phyloP scores from a whole-genome alignment of 2,888 invertebrate species.

The Periphyllus acericola region DNA sequence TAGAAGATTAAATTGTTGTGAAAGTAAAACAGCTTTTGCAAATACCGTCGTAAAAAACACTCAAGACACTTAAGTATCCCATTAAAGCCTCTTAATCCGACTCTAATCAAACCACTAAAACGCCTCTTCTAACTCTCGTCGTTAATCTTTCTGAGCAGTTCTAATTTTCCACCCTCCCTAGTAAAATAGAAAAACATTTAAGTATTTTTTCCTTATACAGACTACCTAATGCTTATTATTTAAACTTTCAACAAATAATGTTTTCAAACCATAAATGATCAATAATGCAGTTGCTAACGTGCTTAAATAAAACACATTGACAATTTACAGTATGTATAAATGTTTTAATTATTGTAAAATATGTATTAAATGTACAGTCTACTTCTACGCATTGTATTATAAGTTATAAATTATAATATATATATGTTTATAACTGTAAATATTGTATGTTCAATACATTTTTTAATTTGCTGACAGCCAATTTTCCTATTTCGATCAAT shows the following conservation, averaged over 20 bases:
- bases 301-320: no score
- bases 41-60: background rate
- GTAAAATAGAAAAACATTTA: background rate
- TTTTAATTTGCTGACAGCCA: no score
- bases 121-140: background rate
- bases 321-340: no score
- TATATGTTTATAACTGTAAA: no score
- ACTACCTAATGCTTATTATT: background rate
- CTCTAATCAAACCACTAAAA: constrained; percentile 6
- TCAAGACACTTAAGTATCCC: background rate
- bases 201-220: background rate
- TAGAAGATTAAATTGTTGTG: background rate
- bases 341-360: no score
- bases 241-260: no score
- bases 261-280: background rate
- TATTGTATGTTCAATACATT: no score
- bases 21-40: background rate
- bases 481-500: no score
- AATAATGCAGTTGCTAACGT: no score
- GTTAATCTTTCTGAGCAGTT: background rate
- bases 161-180: background rate
- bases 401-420: no score
- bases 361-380: no score
- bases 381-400: no score
- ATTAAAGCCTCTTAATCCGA: background rate